Percentiles rank a stretch among this genome's conserved stretches.
These are phyloP conservation scores for Ostrea denselamellosa DNA, from an alignment of 1,140 invertebrate species.

Conservation along the genomic window DNA sequence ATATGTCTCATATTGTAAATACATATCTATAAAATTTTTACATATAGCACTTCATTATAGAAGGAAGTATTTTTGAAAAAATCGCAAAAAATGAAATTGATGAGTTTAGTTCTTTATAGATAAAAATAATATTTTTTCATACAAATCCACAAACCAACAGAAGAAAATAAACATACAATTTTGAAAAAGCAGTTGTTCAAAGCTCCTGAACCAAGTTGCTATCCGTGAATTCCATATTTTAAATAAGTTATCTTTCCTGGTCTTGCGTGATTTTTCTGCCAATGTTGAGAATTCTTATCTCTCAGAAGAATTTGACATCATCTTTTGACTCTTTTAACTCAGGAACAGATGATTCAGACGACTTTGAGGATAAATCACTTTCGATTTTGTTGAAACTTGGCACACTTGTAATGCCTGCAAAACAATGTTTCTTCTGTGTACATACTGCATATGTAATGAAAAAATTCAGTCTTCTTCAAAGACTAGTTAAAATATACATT, in stretches of 20 bases:
- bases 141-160: background rate
- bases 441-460: too few relatives aligned
- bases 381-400: conserved; percentile 58
- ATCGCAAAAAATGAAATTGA: background rate
- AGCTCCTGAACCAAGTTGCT: background rate
- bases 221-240: background rate
- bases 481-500: too few relatives aligned
- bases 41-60: background rate
- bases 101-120: background rate
- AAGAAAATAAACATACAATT: background rate
- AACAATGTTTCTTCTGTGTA: background rate
- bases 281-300: background rate
- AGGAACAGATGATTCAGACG: background rate
- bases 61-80: background rate
- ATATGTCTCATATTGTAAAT: too few relatives aligned
- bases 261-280: background rate
- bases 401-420: conserved; percentile 59
- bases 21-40: background rate
- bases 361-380: background rate
- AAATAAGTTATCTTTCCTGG: background rate
- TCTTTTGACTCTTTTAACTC: background rate
- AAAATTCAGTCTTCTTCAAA: background rate
- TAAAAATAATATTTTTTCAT: background rate
- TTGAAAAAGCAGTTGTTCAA: background rate
- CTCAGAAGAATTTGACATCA: background rate